A percentile compares a stretch with the other conserved stretches of the same genome.
These are phyloP conservation scores for Vespertilio murinus DNA, from an alignment of 2,797 vertebrate genomes.

Conservation along the genomic window DNA sequence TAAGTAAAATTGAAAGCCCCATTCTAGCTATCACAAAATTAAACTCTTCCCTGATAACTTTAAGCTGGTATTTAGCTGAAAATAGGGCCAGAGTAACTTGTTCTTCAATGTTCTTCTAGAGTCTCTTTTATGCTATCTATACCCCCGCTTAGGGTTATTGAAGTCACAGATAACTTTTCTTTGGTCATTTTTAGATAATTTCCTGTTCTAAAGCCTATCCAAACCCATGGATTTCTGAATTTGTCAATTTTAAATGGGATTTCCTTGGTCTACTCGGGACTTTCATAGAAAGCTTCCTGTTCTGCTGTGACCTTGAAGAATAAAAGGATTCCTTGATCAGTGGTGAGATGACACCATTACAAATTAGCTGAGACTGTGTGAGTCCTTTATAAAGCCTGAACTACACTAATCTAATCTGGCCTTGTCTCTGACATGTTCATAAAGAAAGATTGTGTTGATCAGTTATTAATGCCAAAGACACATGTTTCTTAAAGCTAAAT, in stretches of 20 bases:
- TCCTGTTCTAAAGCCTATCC: neutral
- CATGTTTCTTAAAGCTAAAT: neutral
- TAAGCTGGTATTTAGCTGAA: neutral
- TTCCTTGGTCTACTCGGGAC: neutral
- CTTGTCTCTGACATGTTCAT: neutral
- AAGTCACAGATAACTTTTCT: neutral
- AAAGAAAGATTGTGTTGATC: neutral
- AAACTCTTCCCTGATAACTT: neutral
- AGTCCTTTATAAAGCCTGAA: neutral
- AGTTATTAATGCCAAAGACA: neutral
- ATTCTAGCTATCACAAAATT: neutral
- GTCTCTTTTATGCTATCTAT: neutral
- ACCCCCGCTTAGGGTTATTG: neutral
- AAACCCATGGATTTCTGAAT: neutral
- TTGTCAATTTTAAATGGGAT: neutral
- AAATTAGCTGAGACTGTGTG: neutral
- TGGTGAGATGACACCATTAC: neutral
- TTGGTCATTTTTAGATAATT: neutral
- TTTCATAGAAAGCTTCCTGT: neutral
- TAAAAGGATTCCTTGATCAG: neutral
- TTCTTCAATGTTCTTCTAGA: neutral
- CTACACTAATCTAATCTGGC: neutral
- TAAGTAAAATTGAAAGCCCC: neutral
- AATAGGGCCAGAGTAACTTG: neutral
- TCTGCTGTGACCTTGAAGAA: neutral